phyloP scores from a whole-genome alignment of 2,888 invertebrate genomes.

The Galerucella pusilla region DNA sequence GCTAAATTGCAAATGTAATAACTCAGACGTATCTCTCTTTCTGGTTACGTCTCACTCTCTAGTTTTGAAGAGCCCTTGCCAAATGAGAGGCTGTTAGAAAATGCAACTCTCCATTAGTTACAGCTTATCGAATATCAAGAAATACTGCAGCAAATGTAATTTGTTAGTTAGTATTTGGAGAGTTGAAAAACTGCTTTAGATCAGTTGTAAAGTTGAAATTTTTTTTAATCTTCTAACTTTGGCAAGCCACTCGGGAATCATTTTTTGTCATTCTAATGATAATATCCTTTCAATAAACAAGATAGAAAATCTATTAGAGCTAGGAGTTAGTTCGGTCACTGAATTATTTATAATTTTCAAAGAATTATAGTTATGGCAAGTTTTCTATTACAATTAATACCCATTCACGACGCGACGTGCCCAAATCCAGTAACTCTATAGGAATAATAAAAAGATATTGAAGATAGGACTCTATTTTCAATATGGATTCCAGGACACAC shows the following conservation, averaged over 20 bases:
- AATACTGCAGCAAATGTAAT: constrained; percentile 28
- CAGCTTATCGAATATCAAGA: constrained; percentile 29
- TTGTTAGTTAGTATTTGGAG: constrained; percentile 18
- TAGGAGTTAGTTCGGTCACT: no score
- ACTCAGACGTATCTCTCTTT: constrained; percentile 37
- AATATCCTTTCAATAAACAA: no score
- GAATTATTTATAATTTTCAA: no score
- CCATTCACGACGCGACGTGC: no score
- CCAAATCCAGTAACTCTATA: no score
- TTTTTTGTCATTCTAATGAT: no score
- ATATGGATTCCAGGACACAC: no score
- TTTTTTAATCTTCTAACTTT: not conserved
- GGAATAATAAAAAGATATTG: no score
- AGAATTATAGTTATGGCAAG: no score
- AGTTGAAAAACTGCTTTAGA: constrained; percentile 17
- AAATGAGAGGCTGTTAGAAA: constrained; percentile 23
- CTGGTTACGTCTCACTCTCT: constrained; percentile 30
- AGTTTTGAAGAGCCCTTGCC: constrained; percentile 31
- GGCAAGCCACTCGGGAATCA: not conserved
- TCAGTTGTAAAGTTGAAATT: not conserved
- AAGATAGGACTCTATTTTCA: no score
- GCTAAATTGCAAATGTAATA: constrained; percentile 45
- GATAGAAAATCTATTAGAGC: no score
- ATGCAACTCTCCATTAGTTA: constrained; percentile 26
- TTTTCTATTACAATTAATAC: no score